These are phyloP conservation scores for Anguilla marmorata DNA, from an alignment of 2,797 vertebrate genomes.

Conservation along the genomic window DNA sequence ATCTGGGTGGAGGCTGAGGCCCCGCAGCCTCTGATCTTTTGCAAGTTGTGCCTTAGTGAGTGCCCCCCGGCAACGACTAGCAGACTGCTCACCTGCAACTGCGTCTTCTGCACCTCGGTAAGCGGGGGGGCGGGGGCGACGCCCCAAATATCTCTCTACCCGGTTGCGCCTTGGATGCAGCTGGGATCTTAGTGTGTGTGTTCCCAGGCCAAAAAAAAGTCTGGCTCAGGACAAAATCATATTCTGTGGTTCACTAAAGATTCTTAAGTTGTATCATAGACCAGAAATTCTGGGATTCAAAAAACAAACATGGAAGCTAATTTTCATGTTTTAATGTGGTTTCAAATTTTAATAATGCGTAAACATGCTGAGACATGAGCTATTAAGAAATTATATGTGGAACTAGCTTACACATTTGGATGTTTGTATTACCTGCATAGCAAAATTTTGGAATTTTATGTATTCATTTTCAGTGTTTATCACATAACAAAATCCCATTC, in stretches of 20 bases:
- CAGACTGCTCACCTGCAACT: slow-evolving; percentile 82
- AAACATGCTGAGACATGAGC: not conserved
- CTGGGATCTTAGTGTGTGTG: not conserved
- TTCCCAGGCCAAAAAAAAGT: not conserved
- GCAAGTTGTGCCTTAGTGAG: slow-evolving; percentile 90
- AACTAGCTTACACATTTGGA: not conserved
- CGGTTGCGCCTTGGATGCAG: not conserved
- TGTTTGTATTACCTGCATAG: not conserved
- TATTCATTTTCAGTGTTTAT: not conserved
- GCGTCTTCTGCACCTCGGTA: slow-evolving; percentile 87
- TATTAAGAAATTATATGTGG: not conserved
- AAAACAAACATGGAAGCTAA: not conserved
- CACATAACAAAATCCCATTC: not conserved
- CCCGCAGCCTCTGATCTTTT: slow-evolving; percentile 71
- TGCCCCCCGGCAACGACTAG: slow-evolving; percentile 78
- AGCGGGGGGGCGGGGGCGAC: slow-evolving; percentile 44
- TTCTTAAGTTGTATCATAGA: not conserved
- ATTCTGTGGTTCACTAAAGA: not conserved
- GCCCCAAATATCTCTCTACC: not conserved
- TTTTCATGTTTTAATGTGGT: not conserved
- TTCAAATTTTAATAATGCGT: not conserved
- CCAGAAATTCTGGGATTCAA: not conserved
- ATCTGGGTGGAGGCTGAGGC: slow-evolving; percentile 58
- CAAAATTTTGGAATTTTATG: not conserved
- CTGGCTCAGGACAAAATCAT: not conserved